These are phyloP conservation scores for Cheumatopsyche charites DNA, from an alignment of 1,140 invertebrate genomes.

Conservation along the genomic window DNA sequence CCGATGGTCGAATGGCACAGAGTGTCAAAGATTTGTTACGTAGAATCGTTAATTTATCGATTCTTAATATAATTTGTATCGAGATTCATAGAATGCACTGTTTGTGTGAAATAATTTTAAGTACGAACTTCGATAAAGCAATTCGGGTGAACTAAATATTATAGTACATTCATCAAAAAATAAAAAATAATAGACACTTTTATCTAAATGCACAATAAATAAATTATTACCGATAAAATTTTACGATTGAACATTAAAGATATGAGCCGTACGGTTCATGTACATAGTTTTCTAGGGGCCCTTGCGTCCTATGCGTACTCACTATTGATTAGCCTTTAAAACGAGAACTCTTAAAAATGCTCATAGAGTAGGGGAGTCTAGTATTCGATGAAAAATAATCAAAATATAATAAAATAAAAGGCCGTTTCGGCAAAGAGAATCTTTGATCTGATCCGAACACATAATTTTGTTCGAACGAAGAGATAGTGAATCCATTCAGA, in stretches of 20 bases:
- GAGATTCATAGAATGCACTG: too few species aligned
- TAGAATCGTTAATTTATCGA: constrained; percentile 6
- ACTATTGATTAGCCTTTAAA: constrained; percentile 47
- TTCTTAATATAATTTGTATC: too few species aligned
- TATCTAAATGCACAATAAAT: neutral
- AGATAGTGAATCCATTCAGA: too few species aligned
- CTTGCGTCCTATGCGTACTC: neutral
- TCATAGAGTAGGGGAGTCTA: neutral
- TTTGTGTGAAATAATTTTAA: neutral
- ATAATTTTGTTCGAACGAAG: too few species aligned
- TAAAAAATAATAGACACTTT: constrained; percentile 1
- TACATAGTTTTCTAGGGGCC: neutral
- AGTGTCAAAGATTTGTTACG: too few species aligned
- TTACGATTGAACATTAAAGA: constrained; percentile 16
- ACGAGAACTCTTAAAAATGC: constrained; percentile 45
- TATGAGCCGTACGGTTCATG: constrained; percentile 11
- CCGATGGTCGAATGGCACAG: neutral
- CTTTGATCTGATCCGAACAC: too few species aligned
- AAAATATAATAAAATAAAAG: too few species aligned
- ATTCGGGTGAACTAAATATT: neutral
- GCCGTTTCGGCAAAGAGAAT: too few species aligned
- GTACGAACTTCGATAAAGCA: neutral
- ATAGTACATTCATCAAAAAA: neutral
- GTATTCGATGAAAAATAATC: too few species aligned
- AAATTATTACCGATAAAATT: neutral